A percentile compares a stretch with the other conserved stretches of the same genome.
phyloP scores from a whole-genome alignment of 2,113 vertebrate species.

The Ceratotherium simum region DNA sequence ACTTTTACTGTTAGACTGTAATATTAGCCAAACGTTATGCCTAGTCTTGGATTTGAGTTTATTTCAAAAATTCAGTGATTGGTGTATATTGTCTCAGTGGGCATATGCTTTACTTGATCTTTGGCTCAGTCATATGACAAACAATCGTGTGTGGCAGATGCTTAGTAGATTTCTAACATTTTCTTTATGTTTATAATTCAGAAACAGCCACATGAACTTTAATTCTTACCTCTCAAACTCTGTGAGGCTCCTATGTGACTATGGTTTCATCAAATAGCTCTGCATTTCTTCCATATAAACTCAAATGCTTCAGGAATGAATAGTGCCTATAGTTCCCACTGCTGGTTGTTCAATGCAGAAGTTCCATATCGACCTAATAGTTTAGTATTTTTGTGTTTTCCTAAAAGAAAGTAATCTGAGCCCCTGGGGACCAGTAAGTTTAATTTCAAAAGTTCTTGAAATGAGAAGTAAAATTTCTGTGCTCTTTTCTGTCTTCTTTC shows the following conservation, averaged over 20 bases:
- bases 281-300: background rate
- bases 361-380: background rate
- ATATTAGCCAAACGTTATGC: background rate
- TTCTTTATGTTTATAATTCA: background rate
- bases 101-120: background rate
- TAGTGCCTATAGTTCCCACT: background rate
- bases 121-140: background rate
- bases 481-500: background rate
- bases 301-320: background rate
- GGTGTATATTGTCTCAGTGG: background rate
- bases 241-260: background rate
- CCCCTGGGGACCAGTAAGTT: background rate
- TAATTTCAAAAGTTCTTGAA: conserved; percentile 16
- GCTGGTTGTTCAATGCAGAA: background rate
- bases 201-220: background rate
- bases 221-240: background rate
- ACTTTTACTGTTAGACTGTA: background rate
- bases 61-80: background rate
- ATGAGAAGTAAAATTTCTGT: conserved; percentile 18
- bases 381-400: background rate
- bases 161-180: background rate
- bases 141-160: background rate
- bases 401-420: background rate
- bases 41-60: background rate
- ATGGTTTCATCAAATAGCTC: background rate